A percentile compares a stretch with the other conserved stretches of the same genome.
phyloP scores from a whole-genome alignment of 2,888 invertebrate genomes.

The Geophilus truncorum region DNA sequence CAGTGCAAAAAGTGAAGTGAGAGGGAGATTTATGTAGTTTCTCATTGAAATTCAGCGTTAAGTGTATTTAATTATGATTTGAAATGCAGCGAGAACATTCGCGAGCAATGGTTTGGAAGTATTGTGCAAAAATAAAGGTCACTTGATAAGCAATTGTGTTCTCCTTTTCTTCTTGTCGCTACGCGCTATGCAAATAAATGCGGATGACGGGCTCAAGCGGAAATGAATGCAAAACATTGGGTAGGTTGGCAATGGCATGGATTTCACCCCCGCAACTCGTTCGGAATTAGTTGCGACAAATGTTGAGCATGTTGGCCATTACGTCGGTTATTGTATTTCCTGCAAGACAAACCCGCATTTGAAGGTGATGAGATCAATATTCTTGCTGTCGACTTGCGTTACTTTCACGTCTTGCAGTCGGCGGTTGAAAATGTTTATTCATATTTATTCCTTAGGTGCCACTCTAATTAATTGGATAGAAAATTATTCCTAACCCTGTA shows the following conservation, averaged over 20 bases:
- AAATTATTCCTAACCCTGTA: neutral
- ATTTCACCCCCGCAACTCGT: conserved; percentile 1
- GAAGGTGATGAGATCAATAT: conserved; percentile 16
- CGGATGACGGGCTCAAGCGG: neutral
- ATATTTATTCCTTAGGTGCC: neutral
- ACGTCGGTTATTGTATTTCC: conserved; percentile 18
- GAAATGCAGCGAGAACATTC: neutral
- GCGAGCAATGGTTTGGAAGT: neutral
- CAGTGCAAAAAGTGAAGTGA: too few species aligned
- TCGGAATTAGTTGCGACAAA: conserved; percentile 15
- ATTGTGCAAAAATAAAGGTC: neutral
- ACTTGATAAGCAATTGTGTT: neutral
- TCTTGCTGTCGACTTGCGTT: neutral
- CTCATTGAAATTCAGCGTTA: neutral
- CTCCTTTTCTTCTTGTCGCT: neutral
- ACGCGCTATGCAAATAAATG: conserved; percentile 7
- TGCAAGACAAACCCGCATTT: conserved; percentile 20
- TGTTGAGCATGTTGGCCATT: conserved; percentile 13
- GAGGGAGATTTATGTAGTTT: neutral
- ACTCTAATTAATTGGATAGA: neutral
- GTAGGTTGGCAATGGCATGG: conserved; percentile 2
- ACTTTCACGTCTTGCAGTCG: neutral
- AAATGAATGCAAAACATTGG: neutral
- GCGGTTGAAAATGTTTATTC: neutral
- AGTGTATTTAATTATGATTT: neutral